These are phyloP conservation scores for Epirrita christyi DNA, from an alignment of 2,888 invertebrate genomes.

Conservation along the genomic window DNA sequence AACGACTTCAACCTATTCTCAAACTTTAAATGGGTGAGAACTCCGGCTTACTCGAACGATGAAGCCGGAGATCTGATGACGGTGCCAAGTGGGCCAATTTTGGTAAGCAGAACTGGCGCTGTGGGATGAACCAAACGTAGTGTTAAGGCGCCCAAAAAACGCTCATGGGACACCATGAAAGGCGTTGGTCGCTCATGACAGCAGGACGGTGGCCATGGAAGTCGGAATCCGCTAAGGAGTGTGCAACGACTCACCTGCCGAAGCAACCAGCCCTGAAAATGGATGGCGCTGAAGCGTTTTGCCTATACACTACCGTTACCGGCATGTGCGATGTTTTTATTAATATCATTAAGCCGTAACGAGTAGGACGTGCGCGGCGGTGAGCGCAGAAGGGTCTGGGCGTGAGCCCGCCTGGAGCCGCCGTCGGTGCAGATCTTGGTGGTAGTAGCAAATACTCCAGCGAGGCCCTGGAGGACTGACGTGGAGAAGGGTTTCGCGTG, in stretches of 20 bases:
- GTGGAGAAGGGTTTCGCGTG: slow-evolving; percentile 81
- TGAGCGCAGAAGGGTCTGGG: slow-evolving; percentile 86
- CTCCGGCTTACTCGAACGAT: slow-evolving; percentile 84
- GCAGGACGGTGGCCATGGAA: slow-evolving; percentile 57
- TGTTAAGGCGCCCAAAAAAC: slow-evolving; percentile 82
- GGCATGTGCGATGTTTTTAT: slow-evolving; percentile 54
- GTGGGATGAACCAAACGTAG: slow-evolving; percentile 86
- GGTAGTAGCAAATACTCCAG: slow-evolving; percentile 89
- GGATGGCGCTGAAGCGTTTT: slow-evolving; percentile 81
- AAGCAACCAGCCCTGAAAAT: slow-evolving; percentile 88
- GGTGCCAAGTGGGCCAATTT: slow-evolving; percentile 78
- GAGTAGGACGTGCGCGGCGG: slow-evolving; percentile 83
- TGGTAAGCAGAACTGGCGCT: slow-evolving; percentile 93
- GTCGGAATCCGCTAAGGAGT: slow-evolving; percentile 15
- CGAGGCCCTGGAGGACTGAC: slow-evolving; percentile 85
- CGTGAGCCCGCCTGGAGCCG: slow-evolving; percentile 77
- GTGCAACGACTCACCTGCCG: slow-evolving; percentile 85
- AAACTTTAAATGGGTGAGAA: slow-evolving; percentile 70
- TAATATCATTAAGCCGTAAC: slow-evolving; percentile 79
- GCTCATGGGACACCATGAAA: slow-evolving; percentile 66
- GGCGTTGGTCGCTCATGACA: slow-evolving; percentile 88
- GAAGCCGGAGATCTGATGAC: slow-evolving; percentile 83
- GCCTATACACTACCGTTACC: slow-evolving; percentile 69
- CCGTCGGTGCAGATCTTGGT: slow-evolving; percentile 87
- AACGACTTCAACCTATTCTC: slow-evolving; percentile 89